These are phyloP conservation scores for Dendropsophus ebraccatus DNA, from an alignment of 2,113 vertebrate genomes.

Conservation along the genomic window DNA sequence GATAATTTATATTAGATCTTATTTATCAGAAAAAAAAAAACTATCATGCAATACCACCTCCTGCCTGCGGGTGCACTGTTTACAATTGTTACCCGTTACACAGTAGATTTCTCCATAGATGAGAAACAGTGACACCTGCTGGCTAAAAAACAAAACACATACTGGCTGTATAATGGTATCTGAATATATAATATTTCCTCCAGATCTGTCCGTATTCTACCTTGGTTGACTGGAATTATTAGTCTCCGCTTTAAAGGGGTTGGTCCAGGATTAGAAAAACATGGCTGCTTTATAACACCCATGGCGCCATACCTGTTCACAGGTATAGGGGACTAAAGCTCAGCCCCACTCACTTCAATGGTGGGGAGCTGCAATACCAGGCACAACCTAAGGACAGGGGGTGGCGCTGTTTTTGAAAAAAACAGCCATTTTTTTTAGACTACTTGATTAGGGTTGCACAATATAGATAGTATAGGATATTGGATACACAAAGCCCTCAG, in stretches of 20 bases:
- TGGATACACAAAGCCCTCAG: background rate
- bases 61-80: background rate
- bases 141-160: constrained; percentile 1
- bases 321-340: background rate
- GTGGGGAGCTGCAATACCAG: background rate
- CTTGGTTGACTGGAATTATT: background rate
- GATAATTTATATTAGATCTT: background rate
- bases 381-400: background rate
- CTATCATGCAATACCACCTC: background rate
- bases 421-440: background rate
- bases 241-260: too few relatives aligned
- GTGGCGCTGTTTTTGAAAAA: background rate
- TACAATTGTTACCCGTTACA: background rate
- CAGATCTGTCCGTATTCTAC: background rate
- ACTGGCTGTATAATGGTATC: background rate
- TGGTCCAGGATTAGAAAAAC: too few relatives aligned
- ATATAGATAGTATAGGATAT: too few relatives aligned
- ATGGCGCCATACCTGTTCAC: too few relatives aligned
- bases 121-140: background rate
- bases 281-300: background rate
- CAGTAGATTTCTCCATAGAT: background rate
- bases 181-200: background rate
- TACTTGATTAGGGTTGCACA: too few relatives aligned
- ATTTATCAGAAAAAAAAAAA: background rate
- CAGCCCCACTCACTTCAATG: background rate